phyloP scores from a whole-genome alignment of 2,797 vertebrate species.

The Bradypodion pumilum region DNA sequence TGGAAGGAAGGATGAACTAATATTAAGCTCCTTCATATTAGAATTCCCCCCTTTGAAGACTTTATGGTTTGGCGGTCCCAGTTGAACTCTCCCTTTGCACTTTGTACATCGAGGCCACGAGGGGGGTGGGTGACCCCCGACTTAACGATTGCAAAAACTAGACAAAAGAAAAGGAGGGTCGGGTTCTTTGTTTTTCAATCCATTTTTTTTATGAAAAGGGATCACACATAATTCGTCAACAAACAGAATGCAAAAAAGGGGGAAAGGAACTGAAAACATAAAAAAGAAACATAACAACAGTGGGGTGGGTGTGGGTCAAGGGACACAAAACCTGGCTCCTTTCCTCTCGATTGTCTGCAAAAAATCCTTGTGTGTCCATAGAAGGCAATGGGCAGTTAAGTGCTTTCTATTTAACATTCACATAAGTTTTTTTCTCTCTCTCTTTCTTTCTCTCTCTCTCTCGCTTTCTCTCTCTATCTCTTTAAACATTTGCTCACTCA shows the following conservation, averaged over 20 bases:
- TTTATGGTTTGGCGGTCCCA: no score
- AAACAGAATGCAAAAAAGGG: conserved; percentile 76
- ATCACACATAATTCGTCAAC: conserved; percentile 80
- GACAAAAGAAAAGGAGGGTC: conserved; percentile 56
- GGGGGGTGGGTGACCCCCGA: no score
- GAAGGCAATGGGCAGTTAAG: conserved; percentile 80
- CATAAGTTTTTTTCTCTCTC: conserved; percentile 58
- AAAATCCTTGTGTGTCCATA: conserved; percentile 74
- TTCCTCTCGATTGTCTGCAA: conserved; percentile 89
- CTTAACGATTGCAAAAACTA: not conserved
- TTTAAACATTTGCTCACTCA: conserved; percentile 65
- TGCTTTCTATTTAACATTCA: conserved; percentile 82
- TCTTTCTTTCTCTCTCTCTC: not conserved
- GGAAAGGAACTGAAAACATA: conserved; percentile 52
- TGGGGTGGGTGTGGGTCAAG: conserved; percentile 35
- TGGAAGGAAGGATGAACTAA: no score
- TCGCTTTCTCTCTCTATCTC: conserved; percentile 55
- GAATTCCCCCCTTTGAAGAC: no score
- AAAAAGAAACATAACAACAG: conserved; percentile 58
- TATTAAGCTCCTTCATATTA: no score
- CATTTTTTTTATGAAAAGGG: conserved; percentile 78
- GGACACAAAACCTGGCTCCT: conserved; percentile 77
- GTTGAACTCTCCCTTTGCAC: not conserved
- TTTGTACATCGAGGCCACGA: not conserved
- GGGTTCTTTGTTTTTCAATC: conserved; percentile 62